A percentile compares a stretch with the other conserved stretches of the same genome.
phyloP scores from a whole-genome alignment of 1,140 invertebrate genomes.

The Drosophila pandora region DNA sequence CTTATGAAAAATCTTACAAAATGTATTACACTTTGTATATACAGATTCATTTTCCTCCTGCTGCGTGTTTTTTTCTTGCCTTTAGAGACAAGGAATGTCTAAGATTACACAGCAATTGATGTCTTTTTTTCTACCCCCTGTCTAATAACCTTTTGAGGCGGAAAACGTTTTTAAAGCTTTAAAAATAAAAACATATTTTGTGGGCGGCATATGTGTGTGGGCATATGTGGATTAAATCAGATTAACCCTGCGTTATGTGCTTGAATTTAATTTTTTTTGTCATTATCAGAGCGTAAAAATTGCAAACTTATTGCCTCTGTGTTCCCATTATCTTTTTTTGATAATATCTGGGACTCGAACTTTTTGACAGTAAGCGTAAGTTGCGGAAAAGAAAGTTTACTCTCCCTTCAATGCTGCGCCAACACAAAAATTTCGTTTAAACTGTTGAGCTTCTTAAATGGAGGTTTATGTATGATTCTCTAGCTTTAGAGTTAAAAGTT shows the following conservation, averaged over 20 bases:
- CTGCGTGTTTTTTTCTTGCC: constrained; percentile 5
- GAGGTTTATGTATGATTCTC: not conserved
- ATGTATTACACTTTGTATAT: constrained; percentile 42
- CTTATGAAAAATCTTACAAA: constrained; percentile 58
- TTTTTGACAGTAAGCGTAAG: constrained; percentile 53
- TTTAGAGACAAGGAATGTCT: constrained; percentile 48
- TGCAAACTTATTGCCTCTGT: constrained; percentile 37
- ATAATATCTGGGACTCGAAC: constrained; percentile 42
- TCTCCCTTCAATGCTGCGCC: constrained; percentile 1
- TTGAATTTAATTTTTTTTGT: constrained; percentile 19
- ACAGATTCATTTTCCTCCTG: constrained; percentile 33
- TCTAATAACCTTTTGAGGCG: constrained; percentile 54
- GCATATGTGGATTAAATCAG: constrained; percentile 28
- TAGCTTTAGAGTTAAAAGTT: not conserved
- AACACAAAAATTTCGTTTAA: not conserved
- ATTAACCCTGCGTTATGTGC: constrained; percentile 28
- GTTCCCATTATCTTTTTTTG: constrained; percentile 29
- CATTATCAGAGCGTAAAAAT: constrained; percentile 54
- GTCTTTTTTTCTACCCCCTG: constrained; percentile 52
- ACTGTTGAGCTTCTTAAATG: not conserved
- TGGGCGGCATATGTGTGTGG: constrained; percentile 6
- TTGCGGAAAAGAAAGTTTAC: constrained; percentile 27
- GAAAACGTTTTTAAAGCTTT: constrained; percentile 48
- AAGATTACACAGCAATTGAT: constrained; percentile 75
- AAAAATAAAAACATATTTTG: constrained; percentile 27